A percentile compares a stretch with the other conserved stretches of the same genome.
Evolutionary conservation across 1,140 invertebrate species (phyloP).

Genomic region (Lasaia peninsularis): DNA sequence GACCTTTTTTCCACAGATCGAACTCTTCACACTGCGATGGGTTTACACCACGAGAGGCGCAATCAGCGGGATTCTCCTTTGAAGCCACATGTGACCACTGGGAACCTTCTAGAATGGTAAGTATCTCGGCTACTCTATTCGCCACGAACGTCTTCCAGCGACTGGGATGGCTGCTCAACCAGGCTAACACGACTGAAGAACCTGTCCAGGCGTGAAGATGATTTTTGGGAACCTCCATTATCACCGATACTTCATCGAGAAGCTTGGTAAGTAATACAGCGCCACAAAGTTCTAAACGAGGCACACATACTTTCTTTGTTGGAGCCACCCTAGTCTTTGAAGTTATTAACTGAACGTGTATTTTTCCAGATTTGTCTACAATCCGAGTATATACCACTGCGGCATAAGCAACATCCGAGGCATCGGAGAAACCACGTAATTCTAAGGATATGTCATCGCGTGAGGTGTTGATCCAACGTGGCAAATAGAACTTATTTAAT

Average conservation of each 20-base stretch:
- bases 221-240: neutral
- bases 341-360: constrained; percentile 15
- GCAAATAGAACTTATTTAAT: neutral
- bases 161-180: constrained; percentile 31
- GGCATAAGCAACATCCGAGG: constrained; percentile 23
- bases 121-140: constrained; percentile 49
- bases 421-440: constrained; percentile 24
- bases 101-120: constrained; percentile 21
- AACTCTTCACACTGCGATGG: constrained; percentile 3
- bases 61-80: constrained; percentile 66
- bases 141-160: constrained; percentile 32
- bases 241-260: constrained; percentile 15
- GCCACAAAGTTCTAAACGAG: constrained; percentile 27
- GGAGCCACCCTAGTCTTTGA: constrained; percentile 29
- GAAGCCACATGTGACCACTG: constrained; percentile 64
- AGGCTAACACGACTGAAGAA: constrained; percentile 23
- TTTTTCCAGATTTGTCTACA: neutral
- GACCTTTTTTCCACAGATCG: constrained; percentile 22
- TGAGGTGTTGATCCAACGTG: constrained; percentile 15
- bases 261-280: constrained; percentile 20
- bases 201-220: constrained; percentile 24
- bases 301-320: constrained; percentile 19
- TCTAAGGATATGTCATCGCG: constrained; percentile 2
- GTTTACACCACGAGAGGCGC: constrained; percentile 46
- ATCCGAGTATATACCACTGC: constrained; percentile 24